phyloP scores from a whole-genome alignment of 1,140 invertebrate species.

The Arion vulgaris region DNA sequence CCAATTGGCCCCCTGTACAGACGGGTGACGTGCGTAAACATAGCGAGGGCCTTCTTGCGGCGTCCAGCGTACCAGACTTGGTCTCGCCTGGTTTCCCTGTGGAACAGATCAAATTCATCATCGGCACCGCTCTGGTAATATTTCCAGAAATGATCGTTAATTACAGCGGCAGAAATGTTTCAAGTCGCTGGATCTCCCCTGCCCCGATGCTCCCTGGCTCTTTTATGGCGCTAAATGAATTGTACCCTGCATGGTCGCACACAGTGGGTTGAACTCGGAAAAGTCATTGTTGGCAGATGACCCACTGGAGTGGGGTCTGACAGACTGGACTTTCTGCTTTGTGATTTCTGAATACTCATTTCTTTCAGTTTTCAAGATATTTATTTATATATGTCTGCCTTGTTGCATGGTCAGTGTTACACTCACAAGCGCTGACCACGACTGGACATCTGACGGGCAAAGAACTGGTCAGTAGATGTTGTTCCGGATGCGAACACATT shows the following conservation, averaged over 20 bases:
- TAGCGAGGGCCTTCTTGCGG: background rate
- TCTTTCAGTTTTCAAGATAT: background rate
- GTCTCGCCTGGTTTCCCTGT: slow-evolving; percentile 9
- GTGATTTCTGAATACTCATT: background rate
- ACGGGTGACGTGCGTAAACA: slow-evolving; percentile 15
- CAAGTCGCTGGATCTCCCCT: slow-evolving; percentile 16
- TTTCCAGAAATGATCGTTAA: slow-evolving; percentile 36
- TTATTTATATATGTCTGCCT: background rate
- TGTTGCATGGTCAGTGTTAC: background rate
- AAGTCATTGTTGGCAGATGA: background rate
- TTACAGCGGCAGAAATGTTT: slow-evolving; percentile 26
- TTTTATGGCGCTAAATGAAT: slow-evolving; percentile 17
- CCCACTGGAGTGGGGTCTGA: background rate
- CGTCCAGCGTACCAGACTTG: background rate
- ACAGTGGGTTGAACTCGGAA: background rate
- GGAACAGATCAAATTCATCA: slow-evolving; percentile 41
- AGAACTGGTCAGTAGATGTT: background rate
- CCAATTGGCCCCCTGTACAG: slow-evolving; percentile 29
- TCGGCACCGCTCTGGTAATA: slow-evolving; percentile 19
- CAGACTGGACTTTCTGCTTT: slow-evolving; percentile 2
- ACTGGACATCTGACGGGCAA: no score
- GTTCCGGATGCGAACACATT: background rate
- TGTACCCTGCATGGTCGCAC: background rate
- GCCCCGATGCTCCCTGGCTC: background rate
- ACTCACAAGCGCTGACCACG: background rate